These are phyloP conservation scores for Melanotaenia pygmaea DNA, from an alignment of 2,797 vertebrate species.

Conservation along the genomic window DNA sequence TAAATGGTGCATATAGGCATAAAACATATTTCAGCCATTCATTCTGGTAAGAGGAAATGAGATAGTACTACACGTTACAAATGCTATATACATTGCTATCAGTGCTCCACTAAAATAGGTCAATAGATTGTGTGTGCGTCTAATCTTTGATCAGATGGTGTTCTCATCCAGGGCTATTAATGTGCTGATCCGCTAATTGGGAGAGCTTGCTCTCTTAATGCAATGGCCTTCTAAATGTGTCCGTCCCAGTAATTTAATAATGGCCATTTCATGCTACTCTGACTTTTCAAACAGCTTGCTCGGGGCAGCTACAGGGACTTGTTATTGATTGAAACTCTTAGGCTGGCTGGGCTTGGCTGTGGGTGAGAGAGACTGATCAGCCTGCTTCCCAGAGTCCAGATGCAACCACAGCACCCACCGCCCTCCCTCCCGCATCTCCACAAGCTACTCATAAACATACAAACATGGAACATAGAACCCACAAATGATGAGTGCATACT, in stretches of 20 bases:
- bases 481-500: slow-evolving; percentile 39
- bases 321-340: slow-evolving; percentile 80
- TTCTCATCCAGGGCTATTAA: slow-evolving; percentile 83
- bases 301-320: slow-evolving; percentile 81
- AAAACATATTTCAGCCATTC: slow-evolving; percentile 42
- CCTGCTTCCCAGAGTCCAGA: slow-evolving; percentile 80
- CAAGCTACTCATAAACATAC: slow-evolving; percentile 65
- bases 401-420: slow-evolving; percentile 45
- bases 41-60: slow-evolving; percentile 54
- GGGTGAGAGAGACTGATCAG: slow-evolving; percentile 77
- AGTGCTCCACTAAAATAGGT: slow-evolving; percentile 72
- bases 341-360: slow-evolving; percentile 62
- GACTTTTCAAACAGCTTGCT: slow-evolving; percentile 80
- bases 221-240: slow-evolving; percentile 85
- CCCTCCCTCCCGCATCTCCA: slow-evolving; percentile 21
- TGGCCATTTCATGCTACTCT: slow-evolving; percentile 84
- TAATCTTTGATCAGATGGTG: slow-evolving; percentile 80
- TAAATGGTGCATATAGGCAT: slow-evolving; percentile 53
- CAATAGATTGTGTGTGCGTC: slow-evolving; percentile 77
- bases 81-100: slow-evolving; percentile 67
- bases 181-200: slow-evolving; percentile 82
- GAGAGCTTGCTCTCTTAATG: slow-evolving; percentile 84
- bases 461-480: slow-evolving; percentile 41
- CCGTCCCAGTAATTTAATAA: slow-evolving; percentile 87
- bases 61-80: slow-evolving; percentile 53